phyloP scores from a whole-genome alignment of 2,888 invertebrate species.

The Antheraea assamensis region DNA sequence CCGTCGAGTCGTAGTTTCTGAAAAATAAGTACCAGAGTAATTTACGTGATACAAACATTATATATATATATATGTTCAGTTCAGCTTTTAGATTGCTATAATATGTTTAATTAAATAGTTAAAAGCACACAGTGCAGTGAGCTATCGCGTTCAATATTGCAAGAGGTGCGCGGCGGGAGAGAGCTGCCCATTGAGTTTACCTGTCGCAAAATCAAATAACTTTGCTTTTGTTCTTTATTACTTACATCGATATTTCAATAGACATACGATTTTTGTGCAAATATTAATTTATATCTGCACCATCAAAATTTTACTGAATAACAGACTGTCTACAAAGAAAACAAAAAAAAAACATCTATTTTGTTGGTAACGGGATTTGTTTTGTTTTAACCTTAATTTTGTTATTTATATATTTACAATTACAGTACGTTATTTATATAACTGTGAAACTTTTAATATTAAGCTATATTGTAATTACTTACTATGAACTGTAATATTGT shows the following conservation, averaged over 20 bases:
- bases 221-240: slow-evolving; percentile 41
- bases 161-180: slow-evolving; percentile 52
- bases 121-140: slow-evolving; percentile 43
- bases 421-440: neutral
- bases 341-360: no score
- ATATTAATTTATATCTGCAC: neutral
- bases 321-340: neutral
- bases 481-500: neutral
- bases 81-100: neutral
- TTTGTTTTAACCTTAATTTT: no score
- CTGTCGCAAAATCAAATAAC: slow-evolving; percentile 52
- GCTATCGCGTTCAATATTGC: slow-evolving; percentile 65
- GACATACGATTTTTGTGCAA: neutral
- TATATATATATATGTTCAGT: neutral
- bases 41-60: neutral
- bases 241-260: neutral
- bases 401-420: neutral
- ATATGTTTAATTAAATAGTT: neutral
- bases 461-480: neutral
- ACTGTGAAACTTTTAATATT: neutral
- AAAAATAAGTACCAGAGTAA: neutral
- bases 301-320: neutral
- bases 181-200: slow-evolving; percentile 55
- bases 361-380: no score
- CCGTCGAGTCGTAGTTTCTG: neutral